Conservation (phyloP, 2,113 vertebrate genomes). For the Vanacampus margaritifer region DNA sequence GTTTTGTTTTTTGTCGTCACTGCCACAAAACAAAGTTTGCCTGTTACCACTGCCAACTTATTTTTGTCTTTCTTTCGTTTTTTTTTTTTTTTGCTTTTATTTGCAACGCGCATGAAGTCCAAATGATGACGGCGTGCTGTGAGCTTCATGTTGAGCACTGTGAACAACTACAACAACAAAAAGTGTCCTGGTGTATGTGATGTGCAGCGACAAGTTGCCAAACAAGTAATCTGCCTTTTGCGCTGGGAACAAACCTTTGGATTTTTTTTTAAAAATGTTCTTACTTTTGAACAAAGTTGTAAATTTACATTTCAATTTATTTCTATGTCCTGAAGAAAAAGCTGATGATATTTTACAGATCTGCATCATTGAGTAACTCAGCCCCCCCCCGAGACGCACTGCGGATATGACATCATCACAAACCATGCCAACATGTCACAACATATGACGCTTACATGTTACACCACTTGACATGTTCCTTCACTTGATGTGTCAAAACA, state of each 20-base stretch:
- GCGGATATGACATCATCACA: neutral
- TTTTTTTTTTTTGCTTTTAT: constrained; percentile 1
- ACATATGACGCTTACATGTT: neutral
- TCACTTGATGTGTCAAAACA: no score
- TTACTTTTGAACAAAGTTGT: neutral
- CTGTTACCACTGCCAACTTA: constrained; percentile 27
- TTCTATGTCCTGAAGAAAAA: neutral
- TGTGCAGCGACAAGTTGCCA: neutral
- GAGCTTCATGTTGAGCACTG: constrained; percentile 50
- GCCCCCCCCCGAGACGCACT: neutral
- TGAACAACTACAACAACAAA: constrained; percentile 20
- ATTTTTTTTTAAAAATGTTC: neutral
- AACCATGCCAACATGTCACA: no score
- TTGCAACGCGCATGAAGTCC: constrained; percentile 7
- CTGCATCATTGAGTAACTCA: neutral
- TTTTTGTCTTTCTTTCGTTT: no score
- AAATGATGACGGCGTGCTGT: constrained; percentile 34
- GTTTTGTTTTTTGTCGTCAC: neutral
- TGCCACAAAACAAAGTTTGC: neutral
- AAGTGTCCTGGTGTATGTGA: neutral
- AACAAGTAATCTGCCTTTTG: neutral
- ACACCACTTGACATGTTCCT: neutral
- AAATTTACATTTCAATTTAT: neutral
- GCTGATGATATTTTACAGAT: neutral
- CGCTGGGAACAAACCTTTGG: neutral